Base-by-base conservation (phyloP, 2,797 vertebrate species). In the Graptemys geographica region DNA sequence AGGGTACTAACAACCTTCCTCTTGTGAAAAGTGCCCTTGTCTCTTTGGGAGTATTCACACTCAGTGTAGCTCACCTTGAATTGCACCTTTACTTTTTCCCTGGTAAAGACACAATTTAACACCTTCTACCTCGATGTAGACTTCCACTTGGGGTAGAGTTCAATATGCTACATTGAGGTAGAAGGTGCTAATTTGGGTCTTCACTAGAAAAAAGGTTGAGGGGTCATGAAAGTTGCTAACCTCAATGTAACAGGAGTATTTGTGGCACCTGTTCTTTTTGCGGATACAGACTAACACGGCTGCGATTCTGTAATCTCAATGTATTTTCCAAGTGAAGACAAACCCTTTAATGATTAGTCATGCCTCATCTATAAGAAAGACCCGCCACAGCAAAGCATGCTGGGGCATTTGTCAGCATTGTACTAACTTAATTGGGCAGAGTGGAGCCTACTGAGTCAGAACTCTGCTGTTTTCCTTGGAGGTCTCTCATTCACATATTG, bases 1-100 rank as follows among this genome's bases (percentile, higher is more conserved):
- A 19, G 62, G 33, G 33, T 65, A 18, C 33, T n/a, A 65, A n/a
- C n/a, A 56, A 37, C 33, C 10, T 84, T 5, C 1, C 18, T 23
- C 37, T 11, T n/a, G 16, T 65, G 15, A 13, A 5, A 5, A 0
- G 0, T 27, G 10, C 8, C 0, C 0, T 69, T 25, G 31, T 12
- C 12, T 28, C 55, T 86, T 12, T 12, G 13, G 19, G 9, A 52
- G 90, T 41, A n/a, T 51, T 11, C 81, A 3, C 13, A 6, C 3
- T 84, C 65, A 51, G 28, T 19, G 10, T 57, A 57, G 56, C 56
- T 57, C 9, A 33, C 51, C 13, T 51, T 79, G 47, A 51, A 49
- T 31, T 31, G 23, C 0, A 2, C 7, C 28, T 55, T 69, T 6
- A 44, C 11, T 49, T 92, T 49, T 92, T 47, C 6, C 18, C 16